A percentile compares a stretch with the other conserved stretches of the same genome.
These are phyloP conservation scores for Drosophila formosana DNA, from an alignment of 2,888 invertebrate genomes.

Conservation along the genomic window DNA sequence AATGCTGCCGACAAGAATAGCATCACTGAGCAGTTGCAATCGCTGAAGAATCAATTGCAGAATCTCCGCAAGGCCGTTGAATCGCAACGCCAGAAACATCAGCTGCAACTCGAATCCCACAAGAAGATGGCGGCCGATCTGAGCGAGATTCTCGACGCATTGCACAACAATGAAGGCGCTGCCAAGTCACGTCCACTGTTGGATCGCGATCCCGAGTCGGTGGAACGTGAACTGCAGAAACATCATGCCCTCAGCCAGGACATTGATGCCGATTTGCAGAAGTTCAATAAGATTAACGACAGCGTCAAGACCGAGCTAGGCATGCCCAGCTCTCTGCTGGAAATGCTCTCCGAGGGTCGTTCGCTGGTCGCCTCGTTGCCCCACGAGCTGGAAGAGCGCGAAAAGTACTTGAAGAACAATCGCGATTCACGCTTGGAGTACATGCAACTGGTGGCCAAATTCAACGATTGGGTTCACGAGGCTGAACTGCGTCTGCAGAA, in stretches of 20 bases:
- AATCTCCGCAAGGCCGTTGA: conserved; percentile 93
- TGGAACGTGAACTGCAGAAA: conserved; percentile 92
- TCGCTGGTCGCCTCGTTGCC: conserved; percentile 92
- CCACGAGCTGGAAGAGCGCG: conserved; percentile 92
- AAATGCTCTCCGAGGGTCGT: conserved; percentile 94
- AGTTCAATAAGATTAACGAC: conserved; percentile 90
- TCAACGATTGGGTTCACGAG: conserved; percentile 93
- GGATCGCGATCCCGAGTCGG: conserved; percentile 91
- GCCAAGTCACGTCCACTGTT: conserved; percentile 93
- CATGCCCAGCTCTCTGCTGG: conserved; percentile 91
- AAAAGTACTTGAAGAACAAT: conserved; percentile 92
- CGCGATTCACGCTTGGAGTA: conserved; percentile 92
- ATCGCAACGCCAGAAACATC: conserved; percentile 94
- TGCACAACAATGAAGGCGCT: conserved; percentile 92
- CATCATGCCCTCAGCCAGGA: conserved; percentile 89
- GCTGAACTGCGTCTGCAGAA: conserved; percentile 91
- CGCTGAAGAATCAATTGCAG: conserved; percentile 93
- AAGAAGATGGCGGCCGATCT: conserved; percentile 93
- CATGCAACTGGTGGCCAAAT: conserved; percentile 90
- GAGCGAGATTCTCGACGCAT: conserved; percentile 92
- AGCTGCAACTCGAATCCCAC: conserved; percentile 94
- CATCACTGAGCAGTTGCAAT: conserved; percentile 94
- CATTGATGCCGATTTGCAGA: conserved; percentile 89
- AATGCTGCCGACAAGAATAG: conserved; percentile 94
- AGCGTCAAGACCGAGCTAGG: conserved; percentile 91